Conservation (phyloP, 2,888 invertebrate genomes). For the Anagyrus pseudococci region DNA sequence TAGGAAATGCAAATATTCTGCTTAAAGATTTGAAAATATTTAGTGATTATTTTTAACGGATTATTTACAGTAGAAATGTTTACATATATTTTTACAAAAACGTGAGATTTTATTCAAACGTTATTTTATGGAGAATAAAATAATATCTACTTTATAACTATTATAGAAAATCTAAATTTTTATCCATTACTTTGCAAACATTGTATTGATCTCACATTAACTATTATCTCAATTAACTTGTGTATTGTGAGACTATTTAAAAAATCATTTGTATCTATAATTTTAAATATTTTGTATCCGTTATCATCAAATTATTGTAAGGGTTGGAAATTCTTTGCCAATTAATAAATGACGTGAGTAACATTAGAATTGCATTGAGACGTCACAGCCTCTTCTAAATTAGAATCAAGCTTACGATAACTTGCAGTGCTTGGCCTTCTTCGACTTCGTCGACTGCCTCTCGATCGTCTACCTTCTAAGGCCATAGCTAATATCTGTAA, state of each 20-base stretch:
- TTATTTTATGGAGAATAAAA: no score
- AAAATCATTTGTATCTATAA: no score
- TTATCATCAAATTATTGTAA: no score
- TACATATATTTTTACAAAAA: neutral
- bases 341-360: slow-evolving; percentile 67
- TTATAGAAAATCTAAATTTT: no score
- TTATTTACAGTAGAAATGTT: slow-evolving; percentile 19
- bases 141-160: no score
- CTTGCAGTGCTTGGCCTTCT: slow-evolving; percentile 69
- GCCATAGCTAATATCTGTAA: slow-evolving; percentile 69
- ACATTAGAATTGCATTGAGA: slow-evolving; percentile 67
- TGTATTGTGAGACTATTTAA: no score
- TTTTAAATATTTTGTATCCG: no score
- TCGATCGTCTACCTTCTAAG: slow-evolving; percentile 67
- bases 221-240: no score
- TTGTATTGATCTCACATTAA: no score
- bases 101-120: neutral
- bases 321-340: no score
- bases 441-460: slow-evolving; percentile 56
- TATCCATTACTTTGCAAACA: no score
- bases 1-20: neutral
- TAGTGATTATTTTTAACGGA: neutral
- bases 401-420: slow-evolving; percentile 72
- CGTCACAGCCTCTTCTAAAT: slow-evolving; percentile 72
- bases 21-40: neutral